Base-by-base conservation (phyloP, 1,140 invertebrate species). In the Panonychus citri region DNA sequence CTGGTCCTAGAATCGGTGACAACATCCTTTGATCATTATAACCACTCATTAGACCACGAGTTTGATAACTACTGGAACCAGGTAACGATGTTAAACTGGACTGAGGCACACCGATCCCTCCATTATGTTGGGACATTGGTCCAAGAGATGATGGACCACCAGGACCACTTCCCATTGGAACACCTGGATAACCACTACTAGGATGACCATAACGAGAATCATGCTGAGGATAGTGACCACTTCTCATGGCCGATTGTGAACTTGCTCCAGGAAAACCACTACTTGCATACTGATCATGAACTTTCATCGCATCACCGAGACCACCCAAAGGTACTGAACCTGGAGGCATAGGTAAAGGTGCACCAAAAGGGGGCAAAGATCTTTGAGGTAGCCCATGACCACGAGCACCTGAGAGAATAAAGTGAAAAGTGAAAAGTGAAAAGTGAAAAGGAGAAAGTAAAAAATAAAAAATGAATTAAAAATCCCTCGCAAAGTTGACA, bases 1-100 rank as follows among this genome's bases (percentile, higher is more conserved):
- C 25, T 37, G 28, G 43, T n/a, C 21, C 34, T 30, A 51, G 19
- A 15, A 17, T 21, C 8, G 58, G 55, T 25, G 55, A 15, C 28
- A 52, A 48, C 50, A 57, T 57, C 24, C 58, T 39, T 48, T 59
- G 58, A 53, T 56, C 58, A 46, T 24, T 24, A 49, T 59, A 59
- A 27, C 49, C 56, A 5, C 37, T 24, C 48, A 59, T 57, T 21
- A 57, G 4, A 30, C 37, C 43, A 24, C 34, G 39, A 42, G 30
- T 26, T 21, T 55, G 57, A 24, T 43, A 59, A 46, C 39, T 25
- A 15, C 49, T 17, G 17, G 46, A 40, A 21, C 49, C 26, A n/a
- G n/a, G 8, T n/a, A 49, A 40, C 27, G 49, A 43, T 25, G 10
- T 51, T 40, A 53, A 30, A 37, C 21, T 21, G 17, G 49, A 51